Conservation (phyloP, 2,797 vertebrate genomes). For the Alosa sapidissima region DNA sequence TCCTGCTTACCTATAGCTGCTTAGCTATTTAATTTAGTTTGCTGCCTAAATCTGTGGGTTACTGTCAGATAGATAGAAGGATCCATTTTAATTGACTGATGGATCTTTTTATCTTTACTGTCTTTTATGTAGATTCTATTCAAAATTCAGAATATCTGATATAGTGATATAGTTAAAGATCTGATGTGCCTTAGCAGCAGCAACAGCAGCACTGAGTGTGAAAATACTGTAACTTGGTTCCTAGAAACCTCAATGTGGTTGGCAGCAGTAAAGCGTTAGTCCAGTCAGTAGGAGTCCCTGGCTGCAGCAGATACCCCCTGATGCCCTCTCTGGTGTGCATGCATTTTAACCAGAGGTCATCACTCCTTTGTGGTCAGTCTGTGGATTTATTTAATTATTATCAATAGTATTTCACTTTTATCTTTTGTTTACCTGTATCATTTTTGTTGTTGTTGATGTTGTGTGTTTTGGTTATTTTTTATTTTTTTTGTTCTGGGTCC, state of each 20-base stretch:
- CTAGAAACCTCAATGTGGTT: neutral
- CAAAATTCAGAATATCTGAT: neutral
- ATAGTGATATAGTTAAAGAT: neutral
- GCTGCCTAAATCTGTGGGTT: neutral
- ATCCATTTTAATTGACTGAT: neutral
- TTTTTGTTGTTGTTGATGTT: conserved; percentile 29
- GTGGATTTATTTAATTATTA: neutral
- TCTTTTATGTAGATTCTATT: neutral
- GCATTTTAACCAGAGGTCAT: neutral
- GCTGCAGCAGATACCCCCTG: neutral
- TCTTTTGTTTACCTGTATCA: conserved; percentile 4
- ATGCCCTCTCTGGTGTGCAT: neutral
- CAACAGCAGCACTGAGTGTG: too few species aligned
- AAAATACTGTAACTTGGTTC: too few species aligned
- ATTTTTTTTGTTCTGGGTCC: neutral
- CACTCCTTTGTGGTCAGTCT: neutral
- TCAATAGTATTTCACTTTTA: neutral
- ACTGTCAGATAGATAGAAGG: too few species aligned
- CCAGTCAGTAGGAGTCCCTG: neutral
- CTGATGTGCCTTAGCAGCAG: neutral
- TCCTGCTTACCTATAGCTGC: neutral
- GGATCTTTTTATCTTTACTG: neutral
- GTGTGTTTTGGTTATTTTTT: neutral
- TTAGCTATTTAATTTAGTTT: neutral
- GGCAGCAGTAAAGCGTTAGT: neutral